Evolutionary conservation across 2,797 vertebrate species (phyloP).

Genomic region (Phoebastria nigripes): DNA sequence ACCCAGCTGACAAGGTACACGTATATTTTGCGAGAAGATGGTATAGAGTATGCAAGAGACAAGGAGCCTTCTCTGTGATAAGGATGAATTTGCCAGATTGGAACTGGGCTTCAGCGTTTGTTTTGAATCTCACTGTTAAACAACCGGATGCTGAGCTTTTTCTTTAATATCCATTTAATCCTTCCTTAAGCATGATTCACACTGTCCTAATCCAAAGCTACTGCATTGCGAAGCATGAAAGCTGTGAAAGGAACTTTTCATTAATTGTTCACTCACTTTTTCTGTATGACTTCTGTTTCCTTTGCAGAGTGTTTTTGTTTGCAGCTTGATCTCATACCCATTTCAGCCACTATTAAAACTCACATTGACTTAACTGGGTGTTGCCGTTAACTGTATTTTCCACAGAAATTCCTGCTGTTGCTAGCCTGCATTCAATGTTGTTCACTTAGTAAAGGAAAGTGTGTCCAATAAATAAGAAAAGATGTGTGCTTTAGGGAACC

Average conservation of each 20-base stretch:
- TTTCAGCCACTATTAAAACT: slow-evolving; percentile 13
- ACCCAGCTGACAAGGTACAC: neutral
- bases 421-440: neutral
- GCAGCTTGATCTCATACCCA: neutral
- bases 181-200: slow-evolving; percentile 17
- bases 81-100: neutral
- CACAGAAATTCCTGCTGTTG: slow-evolving; percentile 16
- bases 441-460: slow-evolving; percentile 6
- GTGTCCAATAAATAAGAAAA: slow-evolving; percentile 26
- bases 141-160: neutral
- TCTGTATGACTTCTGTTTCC: slow-evolving; percentile 27
- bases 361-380: slow-evolving; percentile 1
- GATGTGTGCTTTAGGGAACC: neutral
- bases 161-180: slow-evolving; percentile 31
- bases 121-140: neutral
- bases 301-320: neutral
- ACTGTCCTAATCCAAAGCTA: slow-evolving; percentile 7
- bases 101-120: neutral
- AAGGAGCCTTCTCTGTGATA: neutral
- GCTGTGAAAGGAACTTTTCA: slow-evolving; percentile 35
- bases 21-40: neutral
- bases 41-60: neutral
- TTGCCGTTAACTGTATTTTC: slow-evolving; percentile 39
- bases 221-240: neutral
- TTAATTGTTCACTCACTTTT: slow-evolving; percentile 26